phyloP scores from a whole-genome alignment of 1,140 invertebrate species.

The Tribolium castaneum region DNA sequence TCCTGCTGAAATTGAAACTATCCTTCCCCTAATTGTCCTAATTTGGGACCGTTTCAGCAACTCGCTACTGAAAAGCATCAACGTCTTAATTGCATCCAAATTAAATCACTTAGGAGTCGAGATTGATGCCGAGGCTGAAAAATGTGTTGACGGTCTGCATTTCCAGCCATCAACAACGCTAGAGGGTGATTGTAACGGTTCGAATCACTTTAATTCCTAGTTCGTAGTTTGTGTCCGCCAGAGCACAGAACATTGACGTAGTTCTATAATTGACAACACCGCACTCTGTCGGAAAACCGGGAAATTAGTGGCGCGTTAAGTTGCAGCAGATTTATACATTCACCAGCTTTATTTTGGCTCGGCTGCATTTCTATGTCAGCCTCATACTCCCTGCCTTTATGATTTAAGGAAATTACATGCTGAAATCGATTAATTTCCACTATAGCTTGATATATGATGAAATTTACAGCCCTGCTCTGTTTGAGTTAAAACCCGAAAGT shows the following conservation, averaged over 20 bases:
- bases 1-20: slow-evolving; percentile 20
- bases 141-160: background rate
- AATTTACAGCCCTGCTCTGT: background rate
- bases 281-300: slow-evolving; percentile 51
- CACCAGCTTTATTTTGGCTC: slow-evolving; percentile 51
- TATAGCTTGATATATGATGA: slow-evolving; percentile 18
- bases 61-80: background rate
- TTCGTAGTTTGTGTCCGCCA: slow-evolving; percentile 50
- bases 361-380: slow-evolving; percentile 49
- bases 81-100: background rate
- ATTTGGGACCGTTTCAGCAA: background rate
- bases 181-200: slow-evolving; percentile 47
- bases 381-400: slow-evolving; percentile 46
- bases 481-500: slow-evolving; percentile 2
- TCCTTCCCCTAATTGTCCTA: slow-evolving; percentile 24
- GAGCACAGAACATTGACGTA: slow-evolving; percentile 55
- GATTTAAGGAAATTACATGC: slow-evolving; percentile 53
- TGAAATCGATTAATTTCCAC: slow-evolving; percentile 33
- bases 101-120: background rate
- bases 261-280: slow-evolving; percentile 57
- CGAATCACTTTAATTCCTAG: slow-evolving; percentile 55
- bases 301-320: slow-evolving; percentile 57
- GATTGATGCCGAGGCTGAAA: background rate
- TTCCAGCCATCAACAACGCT: background rate
- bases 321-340: slow-evolving; percentile 57